Percentiles rank a stretch among this genome's conserved stretches.
phyloP scores from a whole-genome alignment of 2,888 invertebrate species.

The Drosophila kambysellisi region DNA sequence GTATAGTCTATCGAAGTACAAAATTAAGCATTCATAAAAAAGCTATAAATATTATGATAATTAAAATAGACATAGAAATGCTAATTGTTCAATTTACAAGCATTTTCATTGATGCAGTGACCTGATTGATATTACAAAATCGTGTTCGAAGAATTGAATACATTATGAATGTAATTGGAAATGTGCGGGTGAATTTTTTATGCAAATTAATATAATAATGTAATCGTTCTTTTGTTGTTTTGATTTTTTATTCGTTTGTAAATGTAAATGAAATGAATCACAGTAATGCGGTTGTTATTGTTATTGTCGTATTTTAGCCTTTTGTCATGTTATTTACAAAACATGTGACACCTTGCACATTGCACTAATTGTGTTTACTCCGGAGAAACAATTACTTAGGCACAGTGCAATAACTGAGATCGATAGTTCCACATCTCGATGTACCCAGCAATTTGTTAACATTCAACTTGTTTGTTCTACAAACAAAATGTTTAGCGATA shows the following conservation, averaged over 20 bases:
- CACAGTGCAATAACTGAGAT: conserved; percentile 2
- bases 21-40: neutral
- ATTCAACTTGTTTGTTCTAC: neutral
- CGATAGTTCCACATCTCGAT: neutral
- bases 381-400: conserved; percentile 34
- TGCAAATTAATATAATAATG: conserved; percentile 41
- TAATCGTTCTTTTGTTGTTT: conserved; percentile 3
- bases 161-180: conserved; percentile 21
- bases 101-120: neutral
- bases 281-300: neutral
- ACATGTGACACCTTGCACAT: conserved; percentile 74
- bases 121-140: conserved; percentile 23
- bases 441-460: conserved; percentile 13
- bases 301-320: conserved; percentile 19
- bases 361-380: conserved; percentile 62
- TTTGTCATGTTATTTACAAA: conserved; percentile 34
- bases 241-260: conserved; percentile 19
- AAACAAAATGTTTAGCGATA: neutral
- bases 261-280: conserved; percentile 39
- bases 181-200: conserved; percentile 20
- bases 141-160: conserved; percentile 17
- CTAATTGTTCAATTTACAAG: conserved; percentile 7
- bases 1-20: neutral
- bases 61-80: conserved; percentile 16
- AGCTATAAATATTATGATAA: neutral